These are phyloP conservation scores for Xestia c-nigrum DNA, from an alignment of 2,888 invertebrate genomes.

Conservation along the genomic window DNA sequence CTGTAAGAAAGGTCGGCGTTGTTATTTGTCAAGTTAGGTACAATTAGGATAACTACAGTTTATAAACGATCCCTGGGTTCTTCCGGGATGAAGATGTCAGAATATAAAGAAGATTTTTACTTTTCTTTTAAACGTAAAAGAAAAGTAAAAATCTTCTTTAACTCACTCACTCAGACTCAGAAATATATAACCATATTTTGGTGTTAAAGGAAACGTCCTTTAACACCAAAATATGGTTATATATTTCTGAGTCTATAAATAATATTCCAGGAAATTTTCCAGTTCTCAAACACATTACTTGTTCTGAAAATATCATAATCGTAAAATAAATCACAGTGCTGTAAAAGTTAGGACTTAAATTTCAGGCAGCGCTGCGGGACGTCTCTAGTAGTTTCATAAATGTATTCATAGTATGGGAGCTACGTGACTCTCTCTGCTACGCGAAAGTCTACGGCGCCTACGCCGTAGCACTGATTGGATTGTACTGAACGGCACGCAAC, in stretches of 20 bases:
- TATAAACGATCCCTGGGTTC: not conserved
- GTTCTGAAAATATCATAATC: constrained; percentile 45
- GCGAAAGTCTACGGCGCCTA: constrained; percentile 48
- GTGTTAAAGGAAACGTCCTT: too few species aligned
- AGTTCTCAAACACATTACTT: constrained; percentile 27
- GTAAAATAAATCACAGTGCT: constrained; percentile 51
- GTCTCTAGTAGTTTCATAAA: constrained; percentile 48
- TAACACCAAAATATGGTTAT: not conserved
- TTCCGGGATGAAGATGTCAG: not conserved
- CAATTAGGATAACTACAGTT: not conserved
- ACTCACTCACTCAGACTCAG: too few species aligned
- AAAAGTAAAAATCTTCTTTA: too few species aligned
- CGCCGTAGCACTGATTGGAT: constrained; percentile 61
- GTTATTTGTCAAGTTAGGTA: not conserved
- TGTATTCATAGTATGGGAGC: constrained; percentile 59
- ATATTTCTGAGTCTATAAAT: constrained; percentile 3
- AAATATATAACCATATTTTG: too few species aligned
- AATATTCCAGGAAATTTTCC: constrained; percentile 5
- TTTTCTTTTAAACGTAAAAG: too few species aligned
- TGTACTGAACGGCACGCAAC: constrained; percentile 36
- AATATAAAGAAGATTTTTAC: not conserved
- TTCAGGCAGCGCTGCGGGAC: constrained; percentile 44
- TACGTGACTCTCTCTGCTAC: constrained; percentile 57
- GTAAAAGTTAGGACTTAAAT: constrained; percentile 29
- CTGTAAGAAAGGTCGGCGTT: not conserved